A percentile compares a stretch with the other conserved stretches of the same genome.
These are phyloP conservation scores for Gadus macrocephalus DNA, from an alignment of 2,113 vertebrate genomes.

Conservation along the genomic window DNA sequence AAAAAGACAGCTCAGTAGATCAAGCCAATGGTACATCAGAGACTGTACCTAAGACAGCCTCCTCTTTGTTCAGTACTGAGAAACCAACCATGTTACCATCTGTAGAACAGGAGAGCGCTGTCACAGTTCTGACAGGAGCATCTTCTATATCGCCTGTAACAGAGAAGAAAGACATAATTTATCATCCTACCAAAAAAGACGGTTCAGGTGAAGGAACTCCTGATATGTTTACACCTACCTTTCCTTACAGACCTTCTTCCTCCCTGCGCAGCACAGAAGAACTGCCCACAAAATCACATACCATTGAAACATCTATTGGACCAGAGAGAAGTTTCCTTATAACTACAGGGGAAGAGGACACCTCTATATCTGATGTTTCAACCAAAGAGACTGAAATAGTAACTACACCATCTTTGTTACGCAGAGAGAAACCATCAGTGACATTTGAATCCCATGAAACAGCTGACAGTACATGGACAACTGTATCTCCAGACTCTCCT, in stretches of 20 bases:
- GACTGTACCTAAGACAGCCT: neutral
- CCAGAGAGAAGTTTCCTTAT: neutral
- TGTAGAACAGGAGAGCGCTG: neutral
- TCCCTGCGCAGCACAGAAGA: neutral
- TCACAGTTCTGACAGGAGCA: neutral
- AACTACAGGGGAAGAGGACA: neutral
- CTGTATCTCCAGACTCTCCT: neutral
- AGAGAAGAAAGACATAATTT: neutral
- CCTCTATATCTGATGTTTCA: constrained; percentile 14
- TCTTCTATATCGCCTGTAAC: neutral
- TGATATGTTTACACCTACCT: neutral
- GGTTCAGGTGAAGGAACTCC: neutral
- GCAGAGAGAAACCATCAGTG: neutral
- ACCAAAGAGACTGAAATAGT: constrained; percentile 8
- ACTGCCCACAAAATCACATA: too few species aligned
- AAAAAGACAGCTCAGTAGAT: neutral
- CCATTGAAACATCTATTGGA: neutral
- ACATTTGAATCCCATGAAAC: neutral
- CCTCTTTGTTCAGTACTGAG: neutral
- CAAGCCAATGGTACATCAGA: neutral
- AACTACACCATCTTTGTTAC: neutral
- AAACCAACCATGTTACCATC: neutral
- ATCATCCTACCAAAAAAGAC: neutral
- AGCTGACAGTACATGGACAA: neutral
- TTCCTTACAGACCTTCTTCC: neutral